Conservation (phyloP, 2,113 vertebrate species). For the Neogobius melanostomus region DNA sequence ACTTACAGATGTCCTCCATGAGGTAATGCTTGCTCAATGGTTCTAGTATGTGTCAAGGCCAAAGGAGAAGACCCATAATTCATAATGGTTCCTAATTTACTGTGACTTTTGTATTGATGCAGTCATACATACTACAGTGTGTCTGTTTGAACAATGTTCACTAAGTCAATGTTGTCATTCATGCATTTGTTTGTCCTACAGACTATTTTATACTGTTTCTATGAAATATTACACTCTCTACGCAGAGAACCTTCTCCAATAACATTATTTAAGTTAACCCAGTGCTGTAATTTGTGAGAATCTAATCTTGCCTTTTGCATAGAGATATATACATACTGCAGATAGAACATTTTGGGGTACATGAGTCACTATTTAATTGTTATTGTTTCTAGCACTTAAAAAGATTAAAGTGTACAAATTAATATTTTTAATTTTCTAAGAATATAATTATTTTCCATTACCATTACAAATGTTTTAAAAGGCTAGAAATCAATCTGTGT, state of each 20-base stretch:
- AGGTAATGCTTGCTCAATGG: conserved; percentile 39
- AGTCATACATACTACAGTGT: conserved; percentile 63
- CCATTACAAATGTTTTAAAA: conserved; percentile 89
- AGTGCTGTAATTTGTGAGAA: conserved; percentile 77
- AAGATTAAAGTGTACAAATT: conserved; percentile 80
- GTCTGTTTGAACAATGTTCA: conserved; percentile 52
- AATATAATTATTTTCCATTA: conserved; percentile 93
- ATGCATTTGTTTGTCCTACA: conserved; percentile 81
- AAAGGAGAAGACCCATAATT: conserved; percentile 64
- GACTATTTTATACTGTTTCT: conserved; percentile 82
- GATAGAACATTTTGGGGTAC: conserved; percentile 83
- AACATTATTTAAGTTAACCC: conserved; percentile 78
- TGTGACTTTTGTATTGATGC: conserved; percentile 69
- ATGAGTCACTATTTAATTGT: conserved; percentile 92
- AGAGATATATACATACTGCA: conserved; percentile 77
- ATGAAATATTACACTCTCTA: conserved; percentile 80
- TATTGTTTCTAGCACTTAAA: conserved; percentile 97
- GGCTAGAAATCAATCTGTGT: conserved; percentile 90
- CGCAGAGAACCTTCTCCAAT: conserved; percentile 69
- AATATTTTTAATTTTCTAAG: conserved; percentile 86
- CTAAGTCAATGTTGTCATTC: conserved; percentile 65
- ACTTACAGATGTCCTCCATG: conserved; percentile 55
- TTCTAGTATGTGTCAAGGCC: conserved; percentile 61
- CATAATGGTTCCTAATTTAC: conserved; percentile 68
- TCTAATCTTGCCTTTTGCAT: conserved; percentile 81